Base-by-base conservation (phyloP, 2,888 invertebrate genomes). In the Oligia latruncula region DNA sequence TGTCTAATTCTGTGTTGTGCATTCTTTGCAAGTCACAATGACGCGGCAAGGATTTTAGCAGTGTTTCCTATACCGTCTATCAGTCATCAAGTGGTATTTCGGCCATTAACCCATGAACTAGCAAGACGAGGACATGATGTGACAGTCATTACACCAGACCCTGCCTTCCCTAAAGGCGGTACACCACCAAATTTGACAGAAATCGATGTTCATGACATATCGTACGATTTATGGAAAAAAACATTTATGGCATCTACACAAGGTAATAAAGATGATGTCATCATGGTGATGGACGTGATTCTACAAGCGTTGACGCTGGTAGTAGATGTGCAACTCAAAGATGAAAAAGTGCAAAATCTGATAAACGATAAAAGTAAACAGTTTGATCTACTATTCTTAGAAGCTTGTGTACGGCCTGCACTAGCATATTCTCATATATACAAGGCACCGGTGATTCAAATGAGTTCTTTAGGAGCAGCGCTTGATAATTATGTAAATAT, bases 81-180 rank as follows among this genome's bases (percentile, higher is more conserved):
- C 58, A 97, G 97, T 75, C 97, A 97, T 82, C 97, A 97, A 90
- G 90, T 95, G 0, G 94, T 95, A 0, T 96, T 52, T 77, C 91
- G 94, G 29, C 91, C 93, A 2, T 77, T 97, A 5, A 93, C 93
- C 15, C 90, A 93, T 4, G 95, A 95, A 68, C 87, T 97, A n/a
- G 92, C 93, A 0, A 93, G 87, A 71, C 91, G 95, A 23, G 97
- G 97, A 0, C 97, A 97, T 78, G 92, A 97, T 73, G 87, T 97
- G 0, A 92, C 94, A 0, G 91, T 96, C 0, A 85, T 97, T 0
- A 96, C 97, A 1, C 77, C 97, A 46, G 89, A 97, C 81, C 96
- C 97, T 9, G 91, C 84, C 0, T 95, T 91, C 46, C 83, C 90
- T 0, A 89, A 92, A 81, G 94, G 88, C 35, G n/a, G 87, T 66